These are phyloP conservation scores for Chondrosia reniformis DNA, from an alignment of 37 sponge, comb jelly and placozoan genomes.

Conservation along the genomic window DNA sequence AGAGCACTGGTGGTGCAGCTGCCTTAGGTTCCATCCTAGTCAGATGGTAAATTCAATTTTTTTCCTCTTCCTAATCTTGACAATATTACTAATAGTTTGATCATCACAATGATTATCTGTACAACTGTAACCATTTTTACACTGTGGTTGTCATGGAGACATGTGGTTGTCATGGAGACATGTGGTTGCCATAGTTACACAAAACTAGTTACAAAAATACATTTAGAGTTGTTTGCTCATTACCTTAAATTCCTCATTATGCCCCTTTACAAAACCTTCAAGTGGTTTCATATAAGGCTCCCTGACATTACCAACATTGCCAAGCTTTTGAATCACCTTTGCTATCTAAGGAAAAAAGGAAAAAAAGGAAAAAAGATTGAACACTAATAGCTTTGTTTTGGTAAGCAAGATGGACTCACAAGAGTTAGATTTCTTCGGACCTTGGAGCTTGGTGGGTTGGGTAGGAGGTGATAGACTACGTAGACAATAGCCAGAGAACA, in stretches of 20 bases:
- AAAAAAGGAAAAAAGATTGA: background rate
- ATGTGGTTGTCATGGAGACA: background rate
- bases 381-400: background rate
- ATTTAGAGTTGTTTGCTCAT: background rate
- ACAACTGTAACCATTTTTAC: no score
- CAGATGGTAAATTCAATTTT: no score
- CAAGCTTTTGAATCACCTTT: conserved; percentile 78
- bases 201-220: no score
- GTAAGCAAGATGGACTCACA: conserved; percentile 54
- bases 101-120: no score
- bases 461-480: conserved; percentile 52
- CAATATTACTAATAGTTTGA: no score
- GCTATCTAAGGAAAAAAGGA: conserved; percentile 41
- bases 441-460: conserved; percentile 36
- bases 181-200: background rate
- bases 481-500: background rate
- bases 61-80: no score
- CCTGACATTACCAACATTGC: conserved; percentile 66
- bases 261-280: conserved; percentile 63
- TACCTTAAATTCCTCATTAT: conserved; percentile 75
- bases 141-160: background rate
- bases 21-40: no score
- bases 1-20: no score
- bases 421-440: conserved; percentile 66
- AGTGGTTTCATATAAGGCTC: conserved; percentile 75